Evolutionary conservation across 2,113 vertebrate genomes (phyloP).

Genomic region (Uria lomvia): DNA sequence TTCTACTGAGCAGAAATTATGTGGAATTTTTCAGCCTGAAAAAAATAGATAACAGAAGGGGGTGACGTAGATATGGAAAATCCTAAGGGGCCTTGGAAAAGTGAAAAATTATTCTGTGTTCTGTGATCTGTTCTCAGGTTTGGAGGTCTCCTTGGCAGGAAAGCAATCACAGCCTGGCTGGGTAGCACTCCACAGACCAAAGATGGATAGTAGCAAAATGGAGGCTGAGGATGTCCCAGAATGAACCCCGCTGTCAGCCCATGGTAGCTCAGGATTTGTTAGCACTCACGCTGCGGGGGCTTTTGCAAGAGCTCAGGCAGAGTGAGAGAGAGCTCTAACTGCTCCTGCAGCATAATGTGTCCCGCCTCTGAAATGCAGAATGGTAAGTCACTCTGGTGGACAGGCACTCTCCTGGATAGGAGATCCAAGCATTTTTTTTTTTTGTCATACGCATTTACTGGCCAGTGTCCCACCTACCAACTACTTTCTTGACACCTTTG

Average conservation of each 20-base stretch:
- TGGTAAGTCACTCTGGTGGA: background rate
- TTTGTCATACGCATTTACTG: accelerated
- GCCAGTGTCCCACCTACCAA: background rate
- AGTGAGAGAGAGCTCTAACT: background rate
- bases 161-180: background rate
- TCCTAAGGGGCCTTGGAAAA: background rate
- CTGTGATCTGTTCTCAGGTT: background rate
- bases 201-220: background rate
- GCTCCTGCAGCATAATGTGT: accelerated
- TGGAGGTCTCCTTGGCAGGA: background rate
- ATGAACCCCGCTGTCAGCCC: background rate
- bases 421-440: background rate
- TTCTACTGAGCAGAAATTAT: background rate
- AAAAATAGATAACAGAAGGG: background rate
- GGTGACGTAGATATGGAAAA: background rate
- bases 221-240: background rate
- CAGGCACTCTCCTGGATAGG: background rate
- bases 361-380: background rate
- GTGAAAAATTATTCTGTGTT: background rate
- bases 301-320: background rate
- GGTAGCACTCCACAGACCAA: background rate
- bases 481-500: background rate
- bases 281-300: accelerated
- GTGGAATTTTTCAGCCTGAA: background rate
- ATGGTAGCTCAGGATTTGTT: background rate